Evolutionary conservation across 2,888 invertebrate genomes (phyloP), one percentile per base, ranked within the genome.

Genomic region (Anarsia innoxiella): DNA sequence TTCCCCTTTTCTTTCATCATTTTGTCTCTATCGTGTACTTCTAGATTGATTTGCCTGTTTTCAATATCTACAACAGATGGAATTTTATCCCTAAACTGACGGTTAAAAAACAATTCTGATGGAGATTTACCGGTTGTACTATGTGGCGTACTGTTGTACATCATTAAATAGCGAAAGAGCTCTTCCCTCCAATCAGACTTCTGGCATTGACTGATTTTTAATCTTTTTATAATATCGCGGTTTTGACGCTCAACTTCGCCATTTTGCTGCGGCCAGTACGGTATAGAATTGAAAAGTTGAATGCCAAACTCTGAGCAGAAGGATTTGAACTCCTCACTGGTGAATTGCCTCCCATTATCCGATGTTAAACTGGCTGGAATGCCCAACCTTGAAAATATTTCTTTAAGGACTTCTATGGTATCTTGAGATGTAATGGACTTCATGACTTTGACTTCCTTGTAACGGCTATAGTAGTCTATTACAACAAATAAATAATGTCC

Each of bases 141-240:
- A 10, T 52, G 46, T 12, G 46, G 46, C 1, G 50, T 49, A 11
- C 40, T 44, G 37, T 50, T 46, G n/a, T 45, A 45, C 45, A 49
- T 48, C 12, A 14, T 29, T n/a, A 31, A 19, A 27, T 46, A 49
- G n/a, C 36, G 13, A 6, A 34, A 27, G 1, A 49, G 12, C n/a
- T 35, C 28, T 12, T 41, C 41, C 27, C 34, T 25, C 41, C 37
- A 39, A 23, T 43, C 19, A 27, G 12, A 29, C 10, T 37, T 43
- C 23, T 40, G 32, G 8, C 5, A n/a, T 15, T 34, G 33, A 8
- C 35, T 35, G 12, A 42, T 42, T 14, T 26, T 27, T 6, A 31
- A 19, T 4, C 46, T 12, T 36, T 46, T 45, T 26, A 46, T 12
- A 3, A 45, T 45, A 12, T 40, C 39, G 0, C 45, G 39, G 12